Base-by-base conservation (phyloP, 2,888 invertebrate species). In the Cephus pulcher region DNA sequence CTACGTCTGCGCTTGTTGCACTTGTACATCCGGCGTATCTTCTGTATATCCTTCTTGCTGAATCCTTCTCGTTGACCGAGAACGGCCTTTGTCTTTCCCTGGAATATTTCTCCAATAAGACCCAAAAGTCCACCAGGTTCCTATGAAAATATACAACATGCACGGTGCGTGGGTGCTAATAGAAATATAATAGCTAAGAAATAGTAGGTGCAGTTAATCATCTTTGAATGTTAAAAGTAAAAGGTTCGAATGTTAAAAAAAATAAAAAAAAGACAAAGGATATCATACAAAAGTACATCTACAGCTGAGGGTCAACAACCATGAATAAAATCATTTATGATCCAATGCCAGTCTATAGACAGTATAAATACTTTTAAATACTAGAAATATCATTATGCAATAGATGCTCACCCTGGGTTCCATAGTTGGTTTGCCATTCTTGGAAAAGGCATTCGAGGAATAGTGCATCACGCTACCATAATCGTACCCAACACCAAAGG, bases 381-480 rank as follows among this genome's bases (percentile, higher is more conserved):
- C 23, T 56, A 56, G 15, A 56, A 56, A 56, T 56, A 1, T 2
- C 2, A 56, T 56, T 56, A 56, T 23, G 2, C 56, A 56, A 56
- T 23, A 56, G 56, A 56, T 56, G 83, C 86, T 88, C 90, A 96
- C 96, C 94, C 93, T 95, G 0, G 96, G 92, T 68, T 94, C 92
- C 76, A 97, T 96, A 0, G 97, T 97, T 30, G 95, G 94, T 85
- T 93, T 92, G 11, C 94, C 94, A 89, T 97, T 96, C 79, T 88
- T 93, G 3, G 96, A 95, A 91, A 97, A 97, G 4, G 97, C 96
- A 75, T 94, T 94, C 34, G 94, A 93, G 0, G 96, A 96, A 90
- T 97, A 97, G 88, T 97, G 97, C 96, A 97, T 96, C 0, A 97
- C 96, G 84, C 96, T 96, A 85, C 94, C 94, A 90, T 95, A 97